phyloP scores from a whole-genome alignment of 1,140 invertebrate genomes.

The Leptinotarsa lineolata region DNA sequence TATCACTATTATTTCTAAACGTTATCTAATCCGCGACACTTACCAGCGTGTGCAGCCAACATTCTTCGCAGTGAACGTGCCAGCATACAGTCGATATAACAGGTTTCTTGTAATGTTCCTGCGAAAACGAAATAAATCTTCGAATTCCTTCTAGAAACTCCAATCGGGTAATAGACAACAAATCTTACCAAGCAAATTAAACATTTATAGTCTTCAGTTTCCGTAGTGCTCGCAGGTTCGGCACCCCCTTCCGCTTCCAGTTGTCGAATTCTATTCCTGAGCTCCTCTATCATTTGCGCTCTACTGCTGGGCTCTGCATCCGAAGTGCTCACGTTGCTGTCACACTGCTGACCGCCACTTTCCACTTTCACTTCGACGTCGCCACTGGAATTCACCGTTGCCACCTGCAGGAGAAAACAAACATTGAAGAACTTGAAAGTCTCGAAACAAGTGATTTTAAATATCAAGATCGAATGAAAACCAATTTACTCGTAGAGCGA shows the following conservation, averaged over 20 bases:
- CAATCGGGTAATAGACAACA: constrained; percentile 27
- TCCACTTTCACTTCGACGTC: constrained; percentile 54
- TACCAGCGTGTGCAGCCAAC: constrained; percentile 75
- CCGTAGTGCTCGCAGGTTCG: constrained; percentile 51
- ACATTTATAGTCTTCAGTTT: constrained; percentile 65
- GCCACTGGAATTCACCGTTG: constrained; percentile 54
- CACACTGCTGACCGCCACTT: constrained; percentile 50
- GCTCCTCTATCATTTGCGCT: constrained; percentile 66
- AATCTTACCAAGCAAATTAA: constrained; percentile 74
- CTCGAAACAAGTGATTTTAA: no score
- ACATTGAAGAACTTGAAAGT: background rate
- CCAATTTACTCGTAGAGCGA: no score
- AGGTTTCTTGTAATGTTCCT: constrained; percentile 69
- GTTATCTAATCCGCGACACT: constrained; percentile 29
- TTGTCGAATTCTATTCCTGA: constrained; percentile 68
- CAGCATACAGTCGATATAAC: constrained; percentile 80
- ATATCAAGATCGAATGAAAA: no score
- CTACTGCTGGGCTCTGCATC: constrained; percentile 59
- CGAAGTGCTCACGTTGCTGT: constrained; percentile 58
- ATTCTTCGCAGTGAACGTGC: constrained; percentile 83
- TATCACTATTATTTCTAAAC: no score
- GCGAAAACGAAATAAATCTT: constrained; percentile 34
- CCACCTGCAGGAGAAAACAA: constrained; percentile 39
- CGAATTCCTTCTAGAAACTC: background rate
- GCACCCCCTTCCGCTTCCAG: constrained; percentile 61